phyloP scores from a whole-genome alignment of 2,113 vertebrate genomes.

The Argyrosomus japonicus region DNA sequence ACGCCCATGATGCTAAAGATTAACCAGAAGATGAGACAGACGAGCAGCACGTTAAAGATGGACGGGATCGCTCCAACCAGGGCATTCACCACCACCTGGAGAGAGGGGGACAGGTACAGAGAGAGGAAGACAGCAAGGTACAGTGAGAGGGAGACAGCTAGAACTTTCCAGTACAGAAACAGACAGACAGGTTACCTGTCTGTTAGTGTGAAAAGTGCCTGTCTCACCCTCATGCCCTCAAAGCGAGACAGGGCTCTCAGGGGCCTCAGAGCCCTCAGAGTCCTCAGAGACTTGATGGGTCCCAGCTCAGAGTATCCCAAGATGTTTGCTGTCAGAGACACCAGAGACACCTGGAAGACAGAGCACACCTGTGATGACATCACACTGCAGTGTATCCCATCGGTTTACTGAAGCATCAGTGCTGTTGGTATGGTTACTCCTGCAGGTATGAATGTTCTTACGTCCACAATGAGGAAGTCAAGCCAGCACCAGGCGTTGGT shows the following conservation, averaged over 20 bases:
- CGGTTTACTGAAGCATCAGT: not conserved
- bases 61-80: slow-evolving; percentile 95
- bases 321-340: slow-evolving; percentile 94
- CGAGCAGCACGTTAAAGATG: slow-evolving; percentile 95
- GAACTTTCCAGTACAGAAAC: not conserved
- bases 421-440: not conserved
- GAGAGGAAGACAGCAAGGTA: not conserved
- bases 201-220: not conserved
- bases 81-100: slow-evolving; percentile 95
- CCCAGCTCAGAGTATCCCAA: slow-evolving; percentile 94
- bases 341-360: slow-evolving; percentile 89
- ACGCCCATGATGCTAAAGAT: slow-evolving; percentile 99
- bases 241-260: slow-evolving; percentile 95
- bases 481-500: slow-evolving; percentile 99
- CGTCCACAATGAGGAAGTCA: slow-evolving; percentile 96
- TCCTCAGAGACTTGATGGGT: slow-evolving; percentile 94
- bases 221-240: slow-evolving; percentile 94
- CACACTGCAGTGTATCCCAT: not conserved
- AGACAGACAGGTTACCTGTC: not conserved
- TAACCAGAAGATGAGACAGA: slow-evolving; percentile 98
- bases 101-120: not conserved
- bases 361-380: slow-evolving; percentile 22
- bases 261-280: slow-evolving; percentile 91
- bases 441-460: slow-evolving; percentile 75
- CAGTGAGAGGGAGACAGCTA: not conserved